Percentiles rank a stretch among this genome's conserved stretches.
These are phyloP conservation scores for Conopomorpha cramerella DNA, from an alignment of 1,140 invertebrate genomes.

Conservation along the genomic window DNA sequence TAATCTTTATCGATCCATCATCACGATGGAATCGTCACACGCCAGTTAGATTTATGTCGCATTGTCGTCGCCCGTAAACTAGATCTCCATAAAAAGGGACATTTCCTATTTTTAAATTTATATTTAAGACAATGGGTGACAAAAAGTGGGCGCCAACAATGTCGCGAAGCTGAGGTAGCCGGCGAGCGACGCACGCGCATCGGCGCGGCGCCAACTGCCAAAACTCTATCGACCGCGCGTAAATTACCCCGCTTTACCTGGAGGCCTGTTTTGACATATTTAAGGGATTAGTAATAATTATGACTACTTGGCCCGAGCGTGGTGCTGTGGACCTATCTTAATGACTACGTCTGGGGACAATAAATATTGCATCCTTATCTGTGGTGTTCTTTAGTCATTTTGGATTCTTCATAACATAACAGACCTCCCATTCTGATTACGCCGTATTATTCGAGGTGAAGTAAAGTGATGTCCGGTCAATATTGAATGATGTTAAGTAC, in stretches of 20 bases:
- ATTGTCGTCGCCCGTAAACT: slow-evolving; percentile 53
- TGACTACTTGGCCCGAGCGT: slow-evolving; percentile 39
- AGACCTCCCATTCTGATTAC: slow-evolving; percentile 36
- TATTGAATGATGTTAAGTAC: too few relatives aligned
- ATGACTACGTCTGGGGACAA: slow-evolving; percentile 54
- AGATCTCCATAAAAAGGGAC: slow-evolving; percentile 60
- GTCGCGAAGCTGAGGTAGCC: too few relatives aligned
- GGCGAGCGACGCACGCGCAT: slow-evolving; percentile 28
- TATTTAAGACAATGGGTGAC: slow-evolving; percentile 59
- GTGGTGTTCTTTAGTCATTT: slow-evolving; percentile 28
- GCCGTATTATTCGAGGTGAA: slow-evolving; percentile 5
- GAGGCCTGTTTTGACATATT: slow-evolving; percentile 61
- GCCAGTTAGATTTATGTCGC: slow-evolving; percentile 53
- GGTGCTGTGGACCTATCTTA: slow-evolving; percentile 59
- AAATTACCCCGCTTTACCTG: slow-evolving; percentile 61
- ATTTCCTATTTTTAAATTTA: slow-evolving; percentile 60
- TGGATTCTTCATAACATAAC: slow-evolving; percentile 26
- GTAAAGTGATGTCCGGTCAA: too few relatives aligned
- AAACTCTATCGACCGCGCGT: slow-evolving; percentile 57
- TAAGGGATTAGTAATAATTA: slow-evolving; percentile 62
- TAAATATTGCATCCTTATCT: slow-evolving; percentile 57
- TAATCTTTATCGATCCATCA: slow-evolving; percentile 59
- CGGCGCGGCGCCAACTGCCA: slow-evolving; percentile 53
- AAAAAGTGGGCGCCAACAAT: slow-evolving; percentile 54
- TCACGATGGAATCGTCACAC: slow-evolving; percentile 31